These are phyloP conservation scores for Trialeurodes vaporariorum DNA, from an alignment of 1,140 invertebrate species.

Conservation along the genomic window DNA sequence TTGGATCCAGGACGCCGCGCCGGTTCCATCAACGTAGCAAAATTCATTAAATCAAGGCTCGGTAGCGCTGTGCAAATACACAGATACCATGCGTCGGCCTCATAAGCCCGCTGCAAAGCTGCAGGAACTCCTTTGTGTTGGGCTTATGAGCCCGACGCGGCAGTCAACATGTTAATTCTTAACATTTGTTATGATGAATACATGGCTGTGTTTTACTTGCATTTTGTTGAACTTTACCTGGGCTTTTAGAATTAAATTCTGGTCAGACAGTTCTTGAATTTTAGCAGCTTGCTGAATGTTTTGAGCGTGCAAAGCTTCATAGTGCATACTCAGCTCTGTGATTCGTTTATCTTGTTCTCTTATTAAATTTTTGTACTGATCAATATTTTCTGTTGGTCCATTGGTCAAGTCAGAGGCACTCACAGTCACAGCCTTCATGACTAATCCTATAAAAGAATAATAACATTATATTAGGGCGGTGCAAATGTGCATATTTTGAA, in stretches of 20 bases:
- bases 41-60: too few relatives aligned
- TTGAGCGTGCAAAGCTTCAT: slow-evolving; percentile 15
- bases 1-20: too few relatives aligned
- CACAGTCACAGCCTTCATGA: slow-evolving; percentile 45
- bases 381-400: slow-evolving; percentile 43
- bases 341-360: slow-evolving; percentile 71
- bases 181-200: too few relatives aligned
- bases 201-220: background rate
- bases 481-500: too few relatives aligned
- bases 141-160: too few relatives aligned
- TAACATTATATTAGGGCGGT: too few relatives aligned
- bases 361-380: slow-evolving; percentile 81
- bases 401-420: slow-evolving; percentile 40
- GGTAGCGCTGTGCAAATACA: too few relatives aligned
- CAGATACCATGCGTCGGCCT: too few relatives aligned
- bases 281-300: slow-evolving; percentile 34
- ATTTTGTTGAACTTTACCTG: slow-evolving; percentile 35
- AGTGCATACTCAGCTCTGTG: slow-evolving; percentile 12
- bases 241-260: slow-evolving; percentile 75
- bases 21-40: too few relatives aligned
- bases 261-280: slow-evolving; percentile 63
- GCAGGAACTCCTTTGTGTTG: too few relatives aligned
- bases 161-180: too few relatives aligned
- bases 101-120: too few relatives aligned
- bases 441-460: slow-evolving; percentile 32